Percentiles rank a stretch among this genome's conserved stretches.
phyloP scores from a whole-genome alignment of 2,113 vertebrate genomes.

The Heptranchias perlo region DNA sequence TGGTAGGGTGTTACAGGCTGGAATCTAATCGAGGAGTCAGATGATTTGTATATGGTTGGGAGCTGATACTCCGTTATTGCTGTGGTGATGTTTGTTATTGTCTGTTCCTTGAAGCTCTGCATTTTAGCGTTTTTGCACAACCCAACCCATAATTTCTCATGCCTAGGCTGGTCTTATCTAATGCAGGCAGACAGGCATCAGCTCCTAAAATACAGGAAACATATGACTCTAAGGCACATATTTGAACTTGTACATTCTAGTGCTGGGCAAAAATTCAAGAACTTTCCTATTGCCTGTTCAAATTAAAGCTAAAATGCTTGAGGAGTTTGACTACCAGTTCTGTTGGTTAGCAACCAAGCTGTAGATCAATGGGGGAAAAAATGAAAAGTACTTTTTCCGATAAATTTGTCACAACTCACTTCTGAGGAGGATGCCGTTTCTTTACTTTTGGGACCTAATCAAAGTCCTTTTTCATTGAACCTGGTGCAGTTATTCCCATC shows the following conservation, averaged over 20 bases:
- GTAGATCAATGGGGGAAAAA: not conserved
- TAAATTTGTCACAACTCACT: not conserved
- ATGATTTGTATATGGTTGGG: no score
- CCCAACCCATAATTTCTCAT: not conserved
- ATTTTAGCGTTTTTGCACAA: not conserved
- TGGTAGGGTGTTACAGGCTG: no score
- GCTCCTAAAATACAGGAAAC: no score
- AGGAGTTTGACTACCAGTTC: not conserved
- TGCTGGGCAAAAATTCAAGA: not conserved
- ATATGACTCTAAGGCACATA: not conserved
- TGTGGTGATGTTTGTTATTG: not conserved
- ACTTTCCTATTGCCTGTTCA: no score
- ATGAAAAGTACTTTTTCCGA: no score
- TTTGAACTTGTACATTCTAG: not conserved
- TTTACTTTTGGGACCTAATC: not conserved
- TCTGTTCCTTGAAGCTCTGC: not conserved
- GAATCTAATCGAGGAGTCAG: no score
- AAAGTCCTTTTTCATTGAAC: no score
- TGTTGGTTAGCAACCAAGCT: not conserved
- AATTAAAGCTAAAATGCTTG: no score
- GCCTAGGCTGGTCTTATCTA: not conserved
- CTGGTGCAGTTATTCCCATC: no score
- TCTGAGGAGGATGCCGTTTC: not conserved
- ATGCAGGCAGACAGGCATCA: no score
- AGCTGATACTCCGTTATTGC: no score